Evolutionary conservation across 2,797 vertebrate species (phyloP).

Genomic region (Schizopygopsis malacanthus): DNA sequence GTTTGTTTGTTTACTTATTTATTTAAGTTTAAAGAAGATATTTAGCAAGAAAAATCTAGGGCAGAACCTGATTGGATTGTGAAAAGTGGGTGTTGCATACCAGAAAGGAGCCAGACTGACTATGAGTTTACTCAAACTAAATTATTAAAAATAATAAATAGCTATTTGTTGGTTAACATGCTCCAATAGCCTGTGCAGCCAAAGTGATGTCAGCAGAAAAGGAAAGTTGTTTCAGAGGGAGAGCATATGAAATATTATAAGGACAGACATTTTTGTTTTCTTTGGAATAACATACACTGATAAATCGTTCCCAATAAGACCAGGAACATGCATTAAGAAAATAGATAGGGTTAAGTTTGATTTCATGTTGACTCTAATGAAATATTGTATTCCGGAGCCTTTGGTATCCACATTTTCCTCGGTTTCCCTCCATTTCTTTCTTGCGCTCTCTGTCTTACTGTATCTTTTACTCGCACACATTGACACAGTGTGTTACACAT

Average conservation of each 20-base stretch:
- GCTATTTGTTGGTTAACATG: constrained; percentile 15
- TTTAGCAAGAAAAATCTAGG: not conserved
- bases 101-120: not conserved
- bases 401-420: not conserved
- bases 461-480: constrained; percentile 56
- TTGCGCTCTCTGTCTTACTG: constrained; percentile 6
- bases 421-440: not conserved
- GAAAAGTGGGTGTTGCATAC: not conserved
- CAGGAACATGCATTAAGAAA: constrained; percentile 35
- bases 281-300: constrained; percentile 27
- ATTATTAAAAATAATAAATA: not conserved
- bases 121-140: not conserved
- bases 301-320: constrained; percentile 26
- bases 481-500: constrained; percentile 67
- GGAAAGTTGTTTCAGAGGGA: constrained; percentile 18
- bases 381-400: constrained; percentile 1
- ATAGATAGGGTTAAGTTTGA: constrained; percentile 22
- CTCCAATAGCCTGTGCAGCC: constrained; percentile 5
- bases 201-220: constrained; percentile 27
- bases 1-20: not conserved
- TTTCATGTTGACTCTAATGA: constrained; percentile 32
- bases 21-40: not conserved
- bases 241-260: constrained; percentile 28
- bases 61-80: not conserved
- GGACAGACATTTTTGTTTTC: constrained; percentile 19